phyloP scores from a whole-genome alignment of 2,113 vertebrate genomes.

The Macroglossus sobrinus region DNA sequence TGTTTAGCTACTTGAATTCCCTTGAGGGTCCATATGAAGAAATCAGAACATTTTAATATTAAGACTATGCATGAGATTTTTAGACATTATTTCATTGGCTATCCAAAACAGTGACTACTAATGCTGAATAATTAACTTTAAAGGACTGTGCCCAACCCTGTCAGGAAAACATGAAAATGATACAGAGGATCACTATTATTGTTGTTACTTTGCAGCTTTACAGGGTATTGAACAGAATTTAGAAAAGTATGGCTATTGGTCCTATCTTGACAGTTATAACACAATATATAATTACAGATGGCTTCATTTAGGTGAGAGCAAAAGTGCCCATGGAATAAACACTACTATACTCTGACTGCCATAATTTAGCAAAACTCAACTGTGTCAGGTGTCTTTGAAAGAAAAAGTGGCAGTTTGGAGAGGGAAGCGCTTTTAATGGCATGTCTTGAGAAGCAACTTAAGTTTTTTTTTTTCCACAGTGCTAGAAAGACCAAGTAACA shows the following conservation, averaged over 20 bases:
- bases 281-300: background rate
- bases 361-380: background rate
- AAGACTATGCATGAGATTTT: background rate
- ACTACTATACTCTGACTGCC: background rate
- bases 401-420: conserved; percentile 55
- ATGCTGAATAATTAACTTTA: conserved; percentile 36
- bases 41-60: conserved; percentile 10
- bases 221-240: conserved; percentile 19
- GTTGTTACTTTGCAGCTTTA: conserved; percentile 27
- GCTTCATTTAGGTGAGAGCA: background rate
- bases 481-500: conserved; percentile 70
- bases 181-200: conserved; percentile 27
- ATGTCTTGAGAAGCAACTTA: conserved; percentile 37
- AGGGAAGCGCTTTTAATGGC: conserved; percentile 54
- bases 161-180: conserved; percentile 63
- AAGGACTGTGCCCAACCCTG: conserved; percentile 45
- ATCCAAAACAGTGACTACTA: background rate
- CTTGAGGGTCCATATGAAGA: background rate
- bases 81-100: background rate
- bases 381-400: background rate
- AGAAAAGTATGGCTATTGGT: background rate
- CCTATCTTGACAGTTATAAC: background rate
- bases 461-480: conserved; percentile 38
- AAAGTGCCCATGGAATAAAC: background rate
- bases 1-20: background rate